These are phyloP conservation scores for Steinernema hermaphroditum DNA, from an alignment of 2,888 invertebrate species.

Conservation along the genomic window DNA sequence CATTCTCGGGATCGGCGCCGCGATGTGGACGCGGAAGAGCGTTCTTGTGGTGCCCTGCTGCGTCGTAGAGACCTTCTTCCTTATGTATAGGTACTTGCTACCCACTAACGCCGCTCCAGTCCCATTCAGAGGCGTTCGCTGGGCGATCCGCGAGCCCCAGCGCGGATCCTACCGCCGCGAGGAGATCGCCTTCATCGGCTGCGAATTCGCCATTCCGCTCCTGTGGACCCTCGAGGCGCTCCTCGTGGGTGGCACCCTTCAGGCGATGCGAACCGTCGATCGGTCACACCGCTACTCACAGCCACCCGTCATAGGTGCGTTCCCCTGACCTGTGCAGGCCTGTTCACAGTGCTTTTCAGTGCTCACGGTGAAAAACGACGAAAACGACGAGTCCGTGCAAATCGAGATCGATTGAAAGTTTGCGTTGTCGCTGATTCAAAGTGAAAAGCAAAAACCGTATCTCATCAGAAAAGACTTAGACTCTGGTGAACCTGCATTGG, in stretches of 20 bases:
- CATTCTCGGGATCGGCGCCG: slow-evolving; percentile 55
- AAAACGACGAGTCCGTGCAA: slow-evolving; percentile 24
- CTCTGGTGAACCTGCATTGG: not conserved
- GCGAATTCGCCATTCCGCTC: slow-evolving; percentile 50
- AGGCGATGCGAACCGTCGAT: slow-evolving; percentile 22
- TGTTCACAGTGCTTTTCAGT: not conserved
- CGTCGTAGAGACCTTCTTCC: slow-evolving; percentile 23
- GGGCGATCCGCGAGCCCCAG: slow-evolving; percentile 26
- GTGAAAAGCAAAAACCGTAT: too few species aligned
- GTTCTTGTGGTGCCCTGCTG: not conserved
- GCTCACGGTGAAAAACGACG: slow-evolving; percentile 16
- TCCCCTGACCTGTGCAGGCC: too few species aligned
- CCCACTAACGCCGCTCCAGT: not conserved
- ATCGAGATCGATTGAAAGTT: slow-evolving; percentile 7
- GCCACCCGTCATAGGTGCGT: not conserved
- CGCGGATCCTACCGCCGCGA: not conserved
- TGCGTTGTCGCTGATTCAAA: too few species aligned
- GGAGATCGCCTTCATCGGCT: slow-evolving; percentile 44
- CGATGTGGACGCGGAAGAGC: slow-evolving; percentile 56
- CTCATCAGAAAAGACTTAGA: not conserved
- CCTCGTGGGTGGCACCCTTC: slow-evolving; percentile 46
- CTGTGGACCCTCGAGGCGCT: slow-evolving; percentile 50
- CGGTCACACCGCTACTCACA: slow-evolving; percentile 13
- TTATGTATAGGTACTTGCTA: slow-evolving; percentile 4
- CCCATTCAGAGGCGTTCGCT: slow-evolving; percentile 11